Conservation (phyloP, 2,113 vertebrate species). For the Urocynchramus pylzowi region DNA sequence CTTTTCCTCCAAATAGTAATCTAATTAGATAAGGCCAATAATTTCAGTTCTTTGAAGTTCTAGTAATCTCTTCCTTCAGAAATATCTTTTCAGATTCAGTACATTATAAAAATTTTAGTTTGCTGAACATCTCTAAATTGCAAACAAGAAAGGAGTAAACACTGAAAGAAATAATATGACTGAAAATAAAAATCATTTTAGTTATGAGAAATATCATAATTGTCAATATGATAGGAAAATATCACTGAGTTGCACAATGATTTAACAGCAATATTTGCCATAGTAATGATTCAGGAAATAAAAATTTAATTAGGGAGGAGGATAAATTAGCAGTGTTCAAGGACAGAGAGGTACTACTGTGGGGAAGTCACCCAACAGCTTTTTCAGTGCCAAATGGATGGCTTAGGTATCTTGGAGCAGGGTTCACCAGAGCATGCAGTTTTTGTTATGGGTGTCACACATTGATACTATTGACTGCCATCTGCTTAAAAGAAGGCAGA, state of each 20-base stretch:
- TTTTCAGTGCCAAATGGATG: background rate
- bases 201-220: background rate
- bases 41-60: conserved; percentile 12
- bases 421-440: no score
- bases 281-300: background rate
- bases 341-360: background rate
- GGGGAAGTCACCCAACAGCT: background rate
- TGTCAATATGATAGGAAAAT: background rate
- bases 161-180: conserved; percentile 7
- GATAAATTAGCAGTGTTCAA: background rate
- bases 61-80: conserved; percentile 14
- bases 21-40: conserved; percentile 37
- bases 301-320: background rate
- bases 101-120: conserved; percentile 26
- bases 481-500: background rate
- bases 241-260: background rate
- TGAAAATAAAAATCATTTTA: background rate
- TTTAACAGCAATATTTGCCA: background rate
- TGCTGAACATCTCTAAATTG: conserved; percentile 24
- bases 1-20: conserved; percentile 2
- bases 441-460: background rate
- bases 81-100: conserved; percentile 14
- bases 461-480: background rate
- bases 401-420: background rate
- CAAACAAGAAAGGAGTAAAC: conserved; percentile 7